Evolutionary conservation across 2,797 vertebrate species (phyloP).

Genomic region (Kryptopterus vitreolus): DNA sequence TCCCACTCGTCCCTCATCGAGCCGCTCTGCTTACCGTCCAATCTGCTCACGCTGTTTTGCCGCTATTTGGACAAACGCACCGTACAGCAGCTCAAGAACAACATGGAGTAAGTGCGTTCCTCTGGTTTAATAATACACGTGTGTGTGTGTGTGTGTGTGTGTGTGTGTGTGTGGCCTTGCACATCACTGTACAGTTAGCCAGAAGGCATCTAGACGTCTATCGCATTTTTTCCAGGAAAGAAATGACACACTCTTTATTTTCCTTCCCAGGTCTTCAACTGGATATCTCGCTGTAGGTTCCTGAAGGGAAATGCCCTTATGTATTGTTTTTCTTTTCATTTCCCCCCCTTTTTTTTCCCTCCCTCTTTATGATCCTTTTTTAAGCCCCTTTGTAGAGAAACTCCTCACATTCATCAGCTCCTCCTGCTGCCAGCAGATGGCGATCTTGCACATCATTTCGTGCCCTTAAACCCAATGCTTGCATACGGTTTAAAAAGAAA

Average conservation of each 20-base stretch:
- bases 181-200: neutral
- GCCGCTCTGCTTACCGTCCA: slow-evolving; percentile 88
- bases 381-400: slow-evolving; percentile 50
- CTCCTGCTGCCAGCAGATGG: slow-evolving; percentile 25
- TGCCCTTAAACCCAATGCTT: neutral
- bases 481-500: neutral
- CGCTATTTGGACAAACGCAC: slow-evolving; percentile 92
- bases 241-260: no score
- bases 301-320: slow-evolving; percentile 41
- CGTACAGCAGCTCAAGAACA: slow-evolving; percentile 84
- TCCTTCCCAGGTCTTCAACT: slow-evolving; percentile 66
- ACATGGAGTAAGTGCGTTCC: slow-evolving; percentile 84
- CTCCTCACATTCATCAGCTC: neutral
- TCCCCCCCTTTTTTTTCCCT: slow-evolving; percentile 62
- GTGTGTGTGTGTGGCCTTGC: no score
- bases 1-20: slow-evolving; percentile 85
- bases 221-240: no score
- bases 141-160: no score
- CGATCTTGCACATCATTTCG: neutral
- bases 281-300: slow-evolving; percentile 73
- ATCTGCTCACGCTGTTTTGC: slow-evolving; percentile 92
- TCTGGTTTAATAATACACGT: no score
- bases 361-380: slow-evolving; percentile 58
- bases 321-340: slow-evolving; percentile 40
- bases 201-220: no score